Evolutionary conservation across 1,140 invertebrate species (phyloP), one percentile per base, ranked within the genome.

Genomic region (Contarinia nasturtii): DNA sequence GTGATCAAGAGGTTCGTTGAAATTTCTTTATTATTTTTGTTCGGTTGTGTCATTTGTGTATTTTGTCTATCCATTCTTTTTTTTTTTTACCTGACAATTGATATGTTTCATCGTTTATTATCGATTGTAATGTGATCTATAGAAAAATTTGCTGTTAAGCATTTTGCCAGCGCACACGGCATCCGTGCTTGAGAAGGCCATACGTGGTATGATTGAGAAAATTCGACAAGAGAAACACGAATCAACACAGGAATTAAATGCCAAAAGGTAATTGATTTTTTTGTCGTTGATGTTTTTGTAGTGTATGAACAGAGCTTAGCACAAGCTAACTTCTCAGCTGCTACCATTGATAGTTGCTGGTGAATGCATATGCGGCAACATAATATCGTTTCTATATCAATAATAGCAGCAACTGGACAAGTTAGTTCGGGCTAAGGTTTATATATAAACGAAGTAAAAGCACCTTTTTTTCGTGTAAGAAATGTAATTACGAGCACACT

Each of bases 131-230:
- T 27, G 27, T 27, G 4, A 27, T 27, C 65, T 68, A 15, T 54
- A 89, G 82, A 84, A 92, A 60, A 78, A 84, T 55, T 70, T 94
- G 2, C 76, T 92, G 57, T 69, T 82, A 22, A 92, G 85, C 54
- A 90, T 93, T 53, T 70, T 94, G 33, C 89, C 89, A 0, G 76
- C 80, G 38, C 85, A 92, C 55, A 81, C 92, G 46, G 80, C 86
- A 1, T 74, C 77, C 12, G 73, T 80, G 60, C 82, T 93, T 21
- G 74, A 80, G 52, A 71, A 79, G 52, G 79, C 85, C 49, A 77
- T 89, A 18, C 67, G 77, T 33, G 70, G 73, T 40, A 78, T 81
- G 50, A 78, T 86, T 49, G 65, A 76, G 52, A 71, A 72, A 42
- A 73, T 77, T 50, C 67, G 74, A 52, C 54, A 59, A 47, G 57